Conservation (phyloP, 2,888 invertebrate species). For the Ephialtes manifestator region DNA sequence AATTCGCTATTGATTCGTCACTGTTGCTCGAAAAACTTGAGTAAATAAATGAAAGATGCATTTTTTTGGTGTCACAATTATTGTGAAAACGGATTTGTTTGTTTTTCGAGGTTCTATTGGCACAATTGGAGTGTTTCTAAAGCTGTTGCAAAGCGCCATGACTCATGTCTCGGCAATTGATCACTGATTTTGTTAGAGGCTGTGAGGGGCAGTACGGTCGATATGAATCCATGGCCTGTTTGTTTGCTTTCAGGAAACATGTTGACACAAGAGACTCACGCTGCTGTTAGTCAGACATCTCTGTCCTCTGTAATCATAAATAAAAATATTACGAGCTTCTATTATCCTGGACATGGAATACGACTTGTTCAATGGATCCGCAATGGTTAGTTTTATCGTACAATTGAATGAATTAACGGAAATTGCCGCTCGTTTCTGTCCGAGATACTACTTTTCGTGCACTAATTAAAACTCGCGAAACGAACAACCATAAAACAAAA, state of each 20-base stretch:
- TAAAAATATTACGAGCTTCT: constrained; percentile 59
- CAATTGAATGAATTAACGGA: background rate
- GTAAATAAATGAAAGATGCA: constrained; percentile 21
- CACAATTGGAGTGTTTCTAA: constrained; percentile 44
- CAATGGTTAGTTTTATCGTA: constrained; percentile 56
- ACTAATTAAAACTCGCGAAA: background rate
- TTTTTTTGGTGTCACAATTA: background rate
- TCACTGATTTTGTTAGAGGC: constrained; percentile 1
- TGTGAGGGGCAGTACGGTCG: background rate
- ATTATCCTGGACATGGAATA: constrained; percentile 58
- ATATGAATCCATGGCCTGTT: constrained; percentile 29
- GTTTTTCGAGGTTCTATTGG: constrained; percentile 53
- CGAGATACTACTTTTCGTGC: background rate
- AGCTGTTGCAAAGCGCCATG: constrained; percentile 4
- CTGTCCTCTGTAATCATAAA: constrained; percentile 76
- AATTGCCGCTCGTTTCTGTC: too few species aligned
- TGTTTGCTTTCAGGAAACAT: constrained; percentile 72
- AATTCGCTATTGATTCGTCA: constrained; percentile 21
- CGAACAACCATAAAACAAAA: too few species aligned
- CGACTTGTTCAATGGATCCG: constrained; percentile 64
- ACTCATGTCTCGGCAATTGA: background rate
- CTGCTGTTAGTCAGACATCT: constrained; percentile 69
- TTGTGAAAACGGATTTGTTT: constrained; percentile 1
- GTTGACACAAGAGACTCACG: constrained; percentile 71
- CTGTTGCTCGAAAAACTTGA: constrained; percentile 17